phyloP scores from a whole-genome alignment of 2,888 invertebrate species.

The Protodeltote pygarga region DNA sequence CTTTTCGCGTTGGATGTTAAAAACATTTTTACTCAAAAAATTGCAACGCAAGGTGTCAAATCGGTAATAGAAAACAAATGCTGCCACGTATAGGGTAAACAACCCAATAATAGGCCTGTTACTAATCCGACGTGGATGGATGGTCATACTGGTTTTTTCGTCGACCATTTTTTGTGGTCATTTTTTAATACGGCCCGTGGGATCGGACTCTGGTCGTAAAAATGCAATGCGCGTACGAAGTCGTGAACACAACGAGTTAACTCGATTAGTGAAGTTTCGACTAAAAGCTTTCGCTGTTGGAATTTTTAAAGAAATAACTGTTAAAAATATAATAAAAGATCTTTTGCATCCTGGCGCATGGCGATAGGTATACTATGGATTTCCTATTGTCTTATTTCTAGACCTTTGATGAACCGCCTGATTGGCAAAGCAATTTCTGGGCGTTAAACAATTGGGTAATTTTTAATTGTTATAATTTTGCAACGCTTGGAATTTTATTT shows the following conservation, averaged over 20 bases:
- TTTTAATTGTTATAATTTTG: no score
- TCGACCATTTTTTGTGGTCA: constrained; percentile 65
- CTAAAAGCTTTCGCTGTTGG: constrained; percentile 40
- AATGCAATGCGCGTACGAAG: constrained; percentile 68
- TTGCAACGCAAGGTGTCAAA: constrained; percentile 43
- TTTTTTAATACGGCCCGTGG: constrained; percentile 62
- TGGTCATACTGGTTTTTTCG: constrained; percentile 63
- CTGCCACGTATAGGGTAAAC: constrained; percentile 57
- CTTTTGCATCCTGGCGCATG: no score
- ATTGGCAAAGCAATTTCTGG: no score
- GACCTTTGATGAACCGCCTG: no score
- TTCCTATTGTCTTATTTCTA: no score
- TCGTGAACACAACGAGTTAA: constrained; percentile 46
- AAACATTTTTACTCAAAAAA: constrained; percentile 6
- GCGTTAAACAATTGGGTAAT: no score
- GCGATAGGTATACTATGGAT: no score
- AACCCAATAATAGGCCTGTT: constrained; percentile 57
- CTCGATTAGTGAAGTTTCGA: constrained; percentile 46
- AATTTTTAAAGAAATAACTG: constrained; percentile 41
- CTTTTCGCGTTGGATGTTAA: no score
- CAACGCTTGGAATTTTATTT: no score
- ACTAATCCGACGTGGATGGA: constrained; percentile 65
- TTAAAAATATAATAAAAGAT: constrained; percentile 17
- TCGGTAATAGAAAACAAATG: constrained; percentile 41
- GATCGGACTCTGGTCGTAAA: constrained; percentile 62